phyloP scores from a whole-genome alignment of 2,797 vertebrate genomes.

The Australoheros facetus region DNA sequence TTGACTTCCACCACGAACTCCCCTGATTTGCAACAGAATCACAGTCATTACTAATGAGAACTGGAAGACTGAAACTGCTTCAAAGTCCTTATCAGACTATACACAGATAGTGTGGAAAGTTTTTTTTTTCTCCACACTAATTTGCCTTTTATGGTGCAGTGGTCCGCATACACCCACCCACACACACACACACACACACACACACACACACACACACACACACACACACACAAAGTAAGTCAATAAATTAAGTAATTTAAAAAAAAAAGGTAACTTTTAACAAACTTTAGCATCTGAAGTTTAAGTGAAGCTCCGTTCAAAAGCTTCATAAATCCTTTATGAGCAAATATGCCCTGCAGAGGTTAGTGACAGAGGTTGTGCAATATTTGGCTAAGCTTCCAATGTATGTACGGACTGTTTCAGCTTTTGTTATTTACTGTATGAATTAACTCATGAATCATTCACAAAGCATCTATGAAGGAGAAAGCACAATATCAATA shows the following conservation, averaged over 20 bases:
- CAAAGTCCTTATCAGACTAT: slow-evolving; percentile 26
- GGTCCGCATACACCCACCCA: too few relatives aligned
- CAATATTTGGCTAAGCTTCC: slow-evolving; percentile 46
- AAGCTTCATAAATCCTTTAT: slow-evolving; percentile 55
- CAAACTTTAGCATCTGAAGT: slow-evolving; percentile 9
- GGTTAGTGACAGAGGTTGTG: slow-evolving; percentile 29
- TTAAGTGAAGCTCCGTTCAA: slow-evolving; percentile 23
- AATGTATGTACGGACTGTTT: slow-evolving; percentile 33
- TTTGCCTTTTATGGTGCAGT: neutral
- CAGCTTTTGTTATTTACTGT: slow-evolving; percentile 67
- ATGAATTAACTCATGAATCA: slow-evolving; percentile 73
- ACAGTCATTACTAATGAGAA: slow-evolving; percentile 56
- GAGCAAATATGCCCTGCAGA: slow-evolving; percentile 32
- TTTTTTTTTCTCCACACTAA: slow-evolving; percentile 15
- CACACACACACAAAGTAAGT: neutral
- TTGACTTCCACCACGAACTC: slow-evolving; percentile 42
- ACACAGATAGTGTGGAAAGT: slow-evolving; percentile 2
- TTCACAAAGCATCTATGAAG: slow-evolving; percentile 62
- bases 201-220: too few relatives aligned
- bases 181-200: too few relatives aligned
- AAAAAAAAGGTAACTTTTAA: slow-evolving; percentile 17
- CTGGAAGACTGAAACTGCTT: slow-evolving; percentile 42
- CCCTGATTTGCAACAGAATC: slow-evolving; percentile 54
- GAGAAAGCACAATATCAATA: slow-evolving; percentile 54
- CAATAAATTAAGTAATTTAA: neutral